phyloP scores from a whole-genome alignment of 1,140 invertebrate species.

The Pachypeltis micranthus region DNA sequence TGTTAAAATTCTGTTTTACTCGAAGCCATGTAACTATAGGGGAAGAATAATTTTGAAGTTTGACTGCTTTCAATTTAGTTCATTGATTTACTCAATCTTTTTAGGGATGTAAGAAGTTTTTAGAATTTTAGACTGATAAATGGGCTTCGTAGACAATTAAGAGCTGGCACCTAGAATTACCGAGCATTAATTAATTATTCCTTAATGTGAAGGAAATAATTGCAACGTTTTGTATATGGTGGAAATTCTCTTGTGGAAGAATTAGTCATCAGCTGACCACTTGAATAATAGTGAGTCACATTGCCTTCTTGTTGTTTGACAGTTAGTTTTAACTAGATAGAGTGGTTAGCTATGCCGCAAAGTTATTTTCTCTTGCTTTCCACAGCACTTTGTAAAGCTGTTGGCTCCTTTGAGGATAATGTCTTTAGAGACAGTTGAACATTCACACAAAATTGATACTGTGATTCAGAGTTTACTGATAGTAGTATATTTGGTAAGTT shows the following conservation, averaged over 20 bases:
- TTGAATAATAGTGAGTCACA: conserved; percentile 22
- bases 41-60: no score
- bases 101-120: background rate
- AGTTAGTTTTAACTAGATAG: conserved; percentile 20
- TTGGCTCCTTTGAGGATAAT: background rate
- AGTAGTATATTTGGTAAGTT: background rate
- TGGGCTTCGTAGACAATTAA: no score
- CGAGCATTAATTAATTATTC: no score
- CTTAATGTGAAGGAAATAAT: no score
- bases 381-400: background rate
- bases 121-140: no score
- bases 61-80: no score
- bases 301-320: conserved; percentile 24
- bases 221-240: background rate
- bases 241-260: conserved; percentile 13
- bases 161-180: no score
- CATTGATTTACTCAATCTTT: background rate
- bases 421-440: background rate
- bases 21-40: no score
- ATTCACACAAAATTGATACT: background rate
- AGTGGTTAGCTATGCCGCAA: conserved; percentile 6
- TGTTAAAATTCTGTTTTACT: no score
- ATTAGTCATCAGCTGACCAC: conserved; percentile 23
- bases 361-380: conserved; percentile 13
- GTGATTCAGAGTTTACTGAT: background rate